A percentile compares a stretch with the other conserved stretches of the same genome.
These are phyloP conservation scores for Apistogramma diplotaenia DNA, from an alignment of 2,113 vertebrate genomes.

Conservation along the genomic window DNA sequence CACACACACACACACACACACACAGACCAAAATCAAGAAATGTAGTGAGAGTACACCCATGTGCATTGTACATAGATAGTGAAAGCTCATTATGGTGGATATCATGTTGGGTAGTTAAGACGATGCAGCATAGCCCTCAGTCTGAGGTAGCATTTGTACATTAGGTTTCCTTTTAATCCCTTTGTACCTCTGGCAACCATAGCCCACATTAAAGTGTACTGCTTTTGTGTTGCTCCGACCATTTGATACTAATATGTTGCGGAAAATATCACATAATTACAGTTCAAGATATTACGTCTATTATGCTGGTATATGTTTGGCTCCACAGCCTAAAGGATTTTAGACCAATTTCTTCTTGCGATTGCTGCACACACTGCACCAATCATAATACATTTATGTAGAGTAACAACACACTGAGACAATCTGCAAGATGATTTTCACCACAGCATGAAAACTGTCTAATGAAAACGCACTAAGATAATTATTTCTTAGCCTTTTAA, in stretches of 20 bases:
- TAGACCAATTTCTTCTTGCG: conserved; percentile 46
- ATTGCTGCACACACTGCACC: conserved; percentile 34
- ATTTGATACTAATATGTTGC: conserved; percentile 27
- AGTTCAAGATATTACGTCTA: conserved; percentile 29
- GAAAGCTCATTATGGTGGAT: background rate
- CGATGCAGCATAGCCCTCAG: background rate
- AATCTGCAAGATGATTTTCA: conserved; percentile 47
- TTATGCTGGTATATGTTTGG: background rate
- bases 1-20: background rate
- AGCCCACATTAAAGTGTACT: conserved; percentile 12
- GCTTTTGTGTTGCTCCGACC: background rate
- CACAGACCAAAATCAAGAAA: conserved; percentile 2
- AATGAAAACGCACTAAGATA: conserved; percentile 56
- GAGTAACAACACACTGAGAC: conserved; percentile 33
- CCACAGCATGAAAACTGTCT: conserved; percentile 52
- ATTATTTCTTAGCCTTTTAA: conserved; percentile 60
- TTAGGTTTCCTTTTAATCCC: conserved; percentile 26
- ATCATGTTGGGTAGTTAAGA: background rate
- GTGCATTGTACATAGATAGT: background rate
- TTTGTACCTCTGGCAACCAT: background rate
- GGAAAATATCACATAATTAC: conserved; percentile 47
- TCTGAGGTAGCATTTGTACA: conserved; percentile 17
- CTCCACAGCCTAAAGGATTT: conserved; percentile 21
- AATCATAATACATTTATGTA: conserved; percentile 31
- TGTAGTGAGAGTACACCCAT: background rate